phyloP scores from a whole-genome alignment of 2,888 invertebrate species.

The Limnephilus lunatus region DNA sequence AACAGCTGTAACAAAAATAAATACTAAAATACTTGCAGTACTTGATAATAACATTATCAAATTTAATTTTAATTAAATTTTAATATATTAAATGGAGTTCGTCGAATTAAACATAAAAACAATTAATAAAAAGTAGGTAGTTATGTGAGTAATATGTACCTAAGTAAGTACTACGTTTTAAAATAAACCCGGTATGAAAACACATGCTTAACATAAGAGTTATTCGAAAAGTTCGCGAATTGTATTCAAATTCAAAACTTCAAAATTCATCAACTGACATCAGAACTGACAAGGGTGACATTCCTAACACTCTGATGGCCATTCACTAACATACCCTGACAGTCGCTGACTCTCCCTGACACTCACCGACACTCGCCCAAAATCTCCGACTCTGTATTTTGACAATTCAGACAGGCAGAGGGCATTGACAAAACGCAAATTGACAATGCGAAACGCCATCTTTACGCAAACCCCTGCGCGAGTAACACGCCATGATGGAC shows the following conservation, averaged over 20 bases:
- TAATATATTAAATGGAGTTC: no score
- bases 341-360: not conserved
- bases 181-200: no score
- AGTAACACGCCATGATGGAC: not conserved
- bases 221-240: not conserved
- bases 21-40: no score
- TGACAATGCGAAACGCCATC: not conserved
- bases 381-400: constrained; percentile 5
- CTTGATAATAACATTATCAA: no score
- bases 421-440: not conserved
- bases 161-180: no score
- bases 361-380: not conserved
- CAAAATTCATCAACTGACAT: not conserved
- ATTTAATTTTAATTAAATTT: no score
- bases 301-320: constrained; percentile 1
- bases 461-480: constrained; percentile 14
- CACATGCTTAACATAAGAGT: not conserved
- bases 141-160: no score
- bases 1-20: no score
- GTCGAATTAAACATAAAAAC: no score
- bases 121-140: no score
- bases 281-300: not conserved
- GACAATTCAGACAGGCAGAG: constrained; percentile 7
- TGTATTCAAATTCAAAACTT: not conserved
- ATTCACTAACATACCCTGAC: not conserved